Conservation (phyloP, 2,888 invertebrate genomes). For the Eustalomyia histrio region DNA sequence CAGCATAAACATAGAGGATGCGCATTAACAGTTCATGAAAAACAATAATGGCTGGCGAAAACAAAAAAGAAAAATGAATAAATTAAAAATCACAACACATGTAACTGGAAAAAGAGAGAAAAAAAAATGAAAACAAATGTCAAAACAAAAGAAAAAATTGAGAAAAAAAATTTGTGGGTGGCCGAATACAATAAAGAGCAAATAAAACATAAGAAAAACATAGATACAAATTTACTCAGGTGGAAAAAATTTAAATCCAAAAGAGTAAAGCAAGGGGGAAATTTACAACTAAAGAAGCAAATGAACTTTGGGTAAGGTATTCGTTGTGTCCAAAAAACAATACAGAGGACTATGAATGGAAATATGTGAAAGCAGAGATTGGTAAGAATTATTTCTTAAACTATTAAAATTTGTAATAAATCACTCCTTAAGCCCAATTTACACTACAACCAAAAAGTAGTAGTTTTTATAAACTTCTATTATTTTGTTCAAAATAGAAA, state of each 20-base stretch:
- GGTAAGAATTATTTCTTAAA: no score
- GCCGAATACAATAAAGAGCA: not conserved
- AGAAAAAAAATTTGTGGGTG: slow-evolving; percentile 35
- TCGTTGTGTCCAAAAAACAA: not conserved
- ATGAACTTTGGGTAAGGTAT: slow-evolving; percentile 12
- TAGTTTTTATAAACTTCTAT: no score
- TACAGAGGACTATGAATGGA: no score
- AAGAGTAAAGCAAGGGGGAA: not conserved
- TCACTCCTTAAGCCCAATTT: no score
- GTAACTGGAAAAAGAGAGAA: slow-evolving; percentile 47
- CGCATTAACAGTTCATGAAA: slow-evolving; percentile 31
- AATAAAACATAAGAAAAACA: slow-evolving; percentile 1
- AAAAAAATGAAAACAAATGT: slow-evolving; percentile 28
- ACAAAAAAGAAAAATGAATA: slow-evolving; percentile 18
- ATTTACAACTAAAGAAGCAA: slow-evolving; percentile 16
- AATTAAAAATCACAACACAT: slow-evolving; percentile 43
- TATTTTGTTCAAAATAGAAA: no score
- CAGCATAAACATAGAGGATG: slow-evolving; percentile 33
- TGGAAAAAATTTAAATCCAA: not conserved
- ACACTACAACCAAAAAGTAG: no score
- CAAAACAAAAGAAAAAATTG: slow-evolving; percentile 41
- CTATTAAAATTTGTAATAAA: no score
- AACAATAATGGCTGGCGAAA: slow-evolving; percentile 37
- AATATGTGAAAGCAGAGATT: no score
- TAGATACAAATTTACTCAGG: slow-evolving; percentile 13